A percentile compares a stretch with the other conserved stretches of the same genome.
These are phyloP conservation scores for Clepsis dumicolana DNA, from an alignment of 2,888 invertebrate species.

Conservation along the genomic window DNA sequence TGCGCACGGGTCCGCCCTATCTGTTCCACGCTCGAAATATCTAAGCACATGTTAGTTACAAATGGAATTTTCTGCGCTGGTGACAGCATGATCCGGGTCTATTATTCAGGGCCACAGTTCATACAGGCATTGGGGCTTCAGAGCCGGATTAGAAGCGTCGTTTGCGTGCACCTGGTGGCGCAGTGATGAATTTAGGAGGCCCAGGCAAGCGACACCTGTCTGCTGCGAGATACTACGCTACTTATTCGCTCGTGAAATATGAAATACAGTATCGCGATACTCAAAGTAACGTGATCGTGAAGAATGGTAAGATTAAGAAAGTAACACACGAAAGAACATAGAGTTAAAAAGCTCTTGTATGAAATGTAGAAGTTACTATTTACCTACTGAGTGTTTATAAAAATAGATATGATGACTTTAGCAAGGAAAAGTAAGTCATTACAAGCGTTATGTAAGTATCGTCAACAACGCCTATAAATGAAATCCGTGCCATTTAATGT, in stretches of 20 bases:
- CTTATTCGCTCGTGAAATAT: conserved; percentile 81
- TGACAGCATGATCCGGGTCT: conserved; percentile 57
- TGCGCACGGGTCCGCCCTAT: conserved; percentile 38
- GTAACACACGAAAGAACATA: neutral
- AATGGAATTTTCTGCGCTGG: conserved; percentile 58
- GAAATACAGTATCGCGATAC: conserved; percentile 52
- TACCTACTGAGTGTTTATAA: too few species aligned
- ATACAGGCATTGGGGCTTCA: conserved; percentile 56
- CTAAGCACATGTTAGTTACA: conserved; percentile 47
- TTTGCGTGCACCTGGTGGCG: conserved; percentile 74
- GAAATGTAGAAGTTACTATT: too few species aligned
- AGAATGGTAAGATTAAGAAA: neutral
- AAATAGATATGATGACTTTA: neutral
- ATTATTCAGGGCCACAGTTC: conserved; percentile 60
- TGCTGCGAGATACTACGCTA: conserved; percentile 78
- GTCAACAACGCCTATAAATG: conserved; percentile 20
- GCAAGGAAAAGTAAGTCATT: neutral
- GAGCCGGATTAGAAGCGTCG: conserved; percentile 72
- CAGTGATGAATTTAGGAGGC: conserved; percentile 77
- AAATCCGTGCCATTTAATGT: conserved; percentile 35
- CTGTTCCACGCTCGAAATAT: conserved; percentile 48
- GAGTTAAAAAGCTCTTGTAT: too few species aligned
- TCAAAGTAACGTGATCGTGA: neutral
- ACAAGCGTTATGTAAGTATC: neutral
- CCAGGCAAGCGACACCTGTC: conserved; percentile 81